Percentiles rank a stretch among this genome's conserved stretches.
Conservation (phyloP, 2,888 invertebrate species). For the Bellardia pandia region DNA sequence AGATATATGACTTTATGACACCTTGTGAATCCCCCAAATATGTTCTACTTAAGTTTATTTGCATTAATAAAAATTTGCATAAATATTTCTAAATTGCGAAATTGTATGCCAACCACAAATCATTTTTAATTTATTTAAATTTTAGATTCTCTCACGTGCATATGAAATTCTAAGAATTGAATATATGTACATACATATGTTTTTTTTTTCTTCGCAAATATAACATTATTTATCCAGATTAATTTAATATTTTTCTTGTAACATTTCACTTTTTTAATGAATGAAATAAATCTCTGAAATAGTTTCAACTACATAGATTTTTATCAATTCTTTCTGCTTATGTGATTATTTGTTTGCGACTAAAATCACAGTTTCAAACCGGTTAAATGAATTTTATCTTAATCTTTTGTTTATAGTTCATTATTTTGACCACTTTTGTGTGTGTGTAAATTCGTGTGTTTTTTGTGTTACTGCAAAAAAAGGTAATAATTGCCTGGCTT, state of each 20-base stretch:
- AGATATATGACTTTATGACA: too few relatives aligned
- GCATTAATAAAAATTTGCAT: neutral
- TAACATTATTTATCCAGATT: constrained; percentile 12
- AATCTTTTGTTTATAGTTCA: constrained; percentile 35
- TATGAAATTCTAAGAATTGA: constrained; percentile 7
- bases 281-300: constrained; percentile 35
- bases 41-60: too few relatives aligned
- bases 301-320: constrained; percentile 32
- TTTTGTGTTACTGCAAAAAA: constrained; percentile 24
- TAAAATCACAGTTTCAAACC: constrained; percentile 30
- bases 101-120: constrained; percentile 3
- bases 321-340: constrained; percentile 16
- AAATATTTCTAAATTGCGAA: constrained; percentile 18
- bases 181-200: neutral
- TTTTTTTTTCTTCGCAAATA: neutral
- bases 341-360: constrained; percentile 7
- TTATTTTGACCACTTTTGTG: constrained; percentile 37
- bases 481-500: constrained; percentile 21
- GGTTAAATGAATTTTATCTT: constrained; percentile 34
- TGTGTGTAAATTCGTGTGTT: neutral
- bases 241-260: constrained; percentile 8
- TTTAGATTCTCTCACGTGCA: constrained; percentile 23
- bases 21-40: too few relatives aligned
- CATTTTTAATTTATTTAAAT: constrained; percentile 10
- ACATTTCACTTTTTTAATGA: constrained; percentile 37